Evolutionary conservation across 2,113 vertebrate genomes (phyloP).

Genomic region (Todiramphus chloris): DNA sequence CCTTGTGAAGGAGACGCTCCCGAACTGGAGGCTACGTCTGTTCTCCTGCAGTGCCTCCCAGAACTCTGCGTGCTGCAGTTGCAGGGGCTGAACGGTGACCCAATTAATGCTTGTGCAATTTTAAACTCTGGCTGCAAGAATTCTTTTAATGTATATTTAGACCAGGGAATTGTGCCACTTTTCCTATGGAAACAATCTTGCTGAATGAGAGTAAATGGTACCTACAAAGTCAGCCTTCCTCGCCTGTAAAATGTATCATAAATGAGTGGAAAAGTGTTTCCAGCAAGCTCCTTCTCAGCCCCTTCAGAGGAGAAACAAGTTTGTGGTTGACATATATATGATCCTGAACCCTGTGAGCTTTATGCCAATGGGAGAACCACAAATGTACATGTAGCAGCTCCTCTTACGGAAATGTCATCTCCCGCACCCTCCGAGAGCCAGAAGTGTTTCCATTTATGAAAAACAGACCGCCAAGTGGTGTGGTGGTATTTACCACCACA

Average conservation of each 20-base stretch:
- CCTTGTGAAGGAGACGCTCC: rapidly evolving
- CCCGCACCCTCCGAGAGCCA: neutral
- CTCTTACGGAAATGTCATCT: neutral
- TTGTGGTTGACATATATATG: neutral
- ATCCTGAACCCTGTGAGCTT: neutral
- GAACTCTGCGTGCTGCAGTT: rapidly evolving
- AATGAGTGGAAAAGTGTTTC: neutral
- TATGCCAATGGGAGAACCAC: slow-evolving; percentile 14
- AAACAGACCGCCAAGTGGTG: slow-evolving; percentile 1
- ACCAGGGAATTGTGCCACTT: neutral
- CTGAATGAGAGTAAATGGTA: neutral
- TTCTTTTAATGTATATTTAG: neutral
- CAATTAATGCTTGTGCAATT: neutral
- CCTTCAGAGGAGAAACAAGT: neutral
- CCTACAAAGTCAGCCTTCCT: neutral
- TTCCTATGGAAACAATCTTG: neutral
- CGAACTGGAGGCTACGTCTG: rapidly evolving
- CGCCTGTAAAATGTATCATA: neutral
- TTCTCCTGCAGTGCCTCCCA: rapidly evolving
- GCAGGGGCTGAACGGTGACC: rapidly evolving
- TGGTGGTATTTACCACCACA: neutral
- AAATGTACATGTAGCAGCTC: neutral
- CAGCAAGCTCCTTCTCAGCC: neutral
- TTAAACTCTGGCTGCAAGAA: neutral
- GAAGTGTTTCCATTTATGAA: slow-evolving; percentile 32